Percentiles rank a stretch among this genome's conserved stretches.
phyloP scores from a whole-genome alignment of 2,888 invertebrate species.

The Bimastos eiseni region DNA sequence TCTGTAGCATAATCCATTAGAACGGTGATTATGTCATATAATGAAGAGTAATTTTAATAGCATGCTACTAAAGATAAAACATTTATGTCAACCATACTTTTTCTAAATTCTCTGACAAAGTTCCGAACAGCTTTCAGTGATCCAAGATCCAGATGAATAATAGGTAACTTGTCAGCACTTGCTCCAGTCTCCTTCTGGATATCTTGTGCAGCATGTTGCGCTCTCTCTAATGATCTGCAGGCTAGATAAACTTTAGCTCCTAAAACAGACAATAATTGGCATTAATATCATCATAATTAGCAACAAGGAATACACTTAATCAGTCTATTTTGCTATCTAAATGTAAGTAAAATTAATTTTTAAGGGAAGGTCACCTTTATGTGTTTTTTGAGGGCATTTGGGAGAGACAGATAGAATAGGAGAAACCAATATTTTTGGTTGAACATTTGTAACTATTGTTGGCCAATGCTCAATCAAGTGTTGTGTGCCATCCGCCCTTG shows the following conservation, averaged over 20 bases:
- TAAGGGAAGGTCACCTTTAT: too few species aligned
- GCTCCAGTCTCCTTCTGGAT: constrained; percentile 33
- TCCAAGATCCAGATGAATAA: constrained; percentile 76
- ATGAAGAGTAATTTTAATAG: background rate
- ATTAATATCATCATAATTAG: background rate
- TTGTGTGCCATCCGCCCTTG: too few species aligned
- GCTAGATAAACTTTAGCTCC: constrained; percentile 40
- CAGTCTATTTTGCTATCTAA: too few species aligned
- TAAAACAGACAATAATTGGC: background rate
- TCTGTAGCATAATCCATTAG: too few species aligned
- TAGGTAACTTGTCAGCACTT: constrained; percentile 66
- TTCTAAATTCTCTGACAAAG: constrained; percentile 73
- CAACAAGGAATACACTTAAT: too few species aligned
- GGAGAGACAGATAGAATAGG: too few species aligned
- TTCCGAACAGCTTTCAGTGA: constrained; percentile 74
- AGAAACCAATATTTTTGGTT: too few species aligned
- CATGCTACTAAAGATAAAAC: background rate
- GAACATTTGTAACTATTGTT: too few species aligned
- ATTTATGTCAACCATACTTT: constrained; percentile 45
- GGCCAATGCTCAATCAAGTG: too few species aligned
- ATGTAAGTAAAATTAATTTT: too few species aligned
- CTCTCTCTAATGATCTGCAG: constrained; percentile 37
- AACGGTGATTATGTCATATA: background rate
- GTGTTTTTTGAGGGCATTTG: too few species aligned
- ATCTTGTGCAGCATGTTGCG: constrained; percentile 35